Base-by-base conservation (phyloP, 2,797 vertebrate genomes). In the Merluccius polli region DNA sequence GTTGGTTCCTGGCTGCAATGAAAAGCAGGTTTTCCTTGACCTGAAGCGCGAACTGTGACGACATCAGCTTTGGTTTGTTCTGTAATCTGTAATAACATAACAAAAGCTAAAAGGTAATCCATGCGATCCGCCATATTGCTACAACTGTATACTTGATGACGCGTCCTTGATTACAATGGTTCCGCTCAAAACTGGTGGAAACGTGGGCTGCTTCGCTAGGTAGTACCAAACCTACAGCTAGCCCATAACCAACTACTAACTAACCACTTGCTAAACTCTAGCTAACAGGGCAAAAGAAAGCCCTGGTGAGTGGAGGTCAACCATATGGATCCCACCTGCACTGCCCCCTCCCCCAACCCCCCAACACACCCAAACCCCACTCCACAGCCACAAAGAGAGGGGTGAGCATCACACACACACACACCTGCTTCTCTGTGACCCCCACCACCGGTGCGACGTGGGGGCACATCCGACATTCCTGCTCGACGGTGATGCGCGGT, bases 401-500 rank as follows among this genome's bases (percentile, higher is more conserved):
- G 87, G 82, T 90, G 41, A 44, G 41, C 41, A 44, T 44, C 41
- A 44, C 41, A 52, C 44, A 52, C 36, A 38, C 36, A 38, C 44
- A 52, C 44, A 52, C 44, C 44, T 52, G 44, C 44, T 52, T 21
- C 44, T 52, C 44, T 5, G 44, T 52, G 44, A 52, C 44, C 44
- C 44, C 44, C 44, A 18, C 16, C 44, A 16, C 86, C 86, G 79
- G 73, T 68, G 76, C 81, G 87, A 83, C 87, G 81, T 79, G 85
- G 90, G 93, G 93, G 93, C 89, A 90, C 79, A 85, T 75, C 85
- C 88, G 88, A 91, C 90, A 83, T 87, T 52, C 44, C 44, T 18
- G 16, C 44, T 18, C 44, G 16, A 52, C 44, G 44, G 44, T 94
- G 91, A 94, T 94, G 92, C 90, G 88, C 91, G 88, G 87, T 91